These are phyloP conservation scores for Gymnorhina tibicen DNA, from an alignment of 2,113 vertebrate genomes.

Conservation along the genomic window DNA sequence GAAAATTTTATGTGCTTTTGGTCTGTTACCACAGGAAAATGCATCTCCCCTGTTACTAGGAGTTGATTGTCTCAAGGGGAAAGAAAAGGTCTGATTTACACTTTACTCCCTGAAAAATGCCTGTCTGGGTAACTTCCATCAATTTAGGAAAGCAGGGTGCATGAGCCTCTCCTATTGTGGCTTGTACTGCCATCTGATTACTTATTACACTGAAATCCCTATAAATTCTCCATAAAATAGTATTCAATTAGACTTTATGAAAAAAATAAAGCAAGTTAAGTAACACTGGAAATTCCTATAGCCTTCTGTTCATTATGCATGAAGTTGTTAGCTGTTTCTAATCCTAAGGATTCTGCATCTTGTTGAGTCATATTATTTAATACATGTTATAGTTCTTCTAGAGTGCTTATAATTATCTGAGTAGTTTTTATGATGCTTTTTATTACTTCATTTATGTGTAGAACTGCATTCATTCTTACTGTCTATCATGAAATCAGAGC, in stretches of 20 bases:
- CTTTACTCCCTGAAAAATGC: background rate
- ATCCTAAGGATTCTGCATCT: background rate
- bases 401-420: background rate
- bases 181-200: background rate
- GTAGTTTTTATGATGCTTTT: background rate
- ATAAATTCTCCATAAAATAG: background rate
- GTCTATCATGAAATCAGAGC: background rate
- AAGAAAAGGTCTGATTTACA: background rate
- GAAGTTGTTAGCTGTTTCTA: background rate
- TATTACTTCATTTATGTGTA: background rate
- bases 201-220: background rate
- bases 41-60: background rate
- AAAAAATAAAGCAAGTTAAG: background rate
- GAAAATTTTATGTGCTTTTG: background rate
- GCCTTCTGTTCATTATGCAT: background rate
- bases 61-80: background rate
- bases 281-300: background rate
- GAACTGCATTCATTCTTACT: background rate
- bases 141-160: background rate
- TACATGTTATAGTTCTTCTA: background rate
- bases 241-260: background rate
- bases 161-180: background rate
- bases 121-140: background rate
- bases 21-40: background rate
- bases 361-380: conserved; percentile 1